Conservation (phyloP, 1,140 invertebrate genomes). For the Cydia strobilella region DNA sequence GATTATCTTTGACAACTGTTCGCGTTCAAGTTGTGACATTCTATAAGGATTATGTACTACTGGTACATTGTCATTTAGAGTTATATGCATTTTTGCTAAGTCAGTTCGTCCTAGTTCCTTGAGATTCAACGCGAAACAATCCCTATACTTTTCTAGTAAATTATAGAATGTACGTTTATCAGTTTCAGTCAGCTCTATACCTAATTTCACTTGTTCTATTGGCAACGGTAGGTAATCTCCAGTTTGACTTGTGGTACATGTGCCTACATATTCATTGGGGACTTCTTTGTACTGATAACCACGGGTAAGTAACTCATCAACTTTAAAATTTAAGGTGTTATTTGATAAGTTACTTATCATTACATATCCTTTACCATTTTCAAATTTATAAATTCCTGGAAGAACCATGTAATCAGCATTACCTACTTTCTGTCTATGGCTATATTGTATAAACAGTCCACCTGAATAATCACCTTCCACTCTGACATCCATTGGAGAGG, state of each 20-base stretch:
- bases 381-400: slow-evolving; percentile 29
- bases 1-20: slow-evolving; percentile 21
- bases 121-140: slow-evolving; percentile 36
- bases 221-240: not conserved
- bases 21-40: slow-evolving; percentile 9
- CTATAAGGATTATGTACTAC: slow-evolving; percentile 28
- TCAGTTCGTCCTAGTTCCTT: slow-evolving; percentile 32
- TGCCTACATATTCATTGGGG: not conserved
- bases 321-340: not conserved
- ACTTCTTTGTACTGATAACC: slow-evolving; percentile 14
- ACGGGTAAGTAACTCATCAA: not conserved
- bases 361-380: slow-evolving; percentile 19
- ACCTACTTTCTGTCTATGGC: not conserved
- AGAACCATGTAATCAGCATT: slow-evolving; percentile 1
- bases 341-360: slow-evolving; percentile 15
- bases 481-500: not conserved
- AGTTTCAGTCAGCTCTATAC: too few relatives aligned
- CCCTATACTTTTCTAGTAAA: slow-evolving; percentile 16
- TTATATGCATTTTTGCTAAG: slow-evolving; percentile 18
- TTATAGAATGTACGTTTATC: slow-evolving; percentile 16
- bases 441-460: not conserved
- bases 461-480: not conserved
- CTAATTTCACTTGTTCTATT: not conserved
- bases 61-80: slow-evolving; percentile 6
- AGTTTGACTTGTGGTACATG: not conserved